Evolutionary conservation across 2,113 vertebrate genomes (phyloP).

Genomic region (Malurus melanocephalus): DNA sequence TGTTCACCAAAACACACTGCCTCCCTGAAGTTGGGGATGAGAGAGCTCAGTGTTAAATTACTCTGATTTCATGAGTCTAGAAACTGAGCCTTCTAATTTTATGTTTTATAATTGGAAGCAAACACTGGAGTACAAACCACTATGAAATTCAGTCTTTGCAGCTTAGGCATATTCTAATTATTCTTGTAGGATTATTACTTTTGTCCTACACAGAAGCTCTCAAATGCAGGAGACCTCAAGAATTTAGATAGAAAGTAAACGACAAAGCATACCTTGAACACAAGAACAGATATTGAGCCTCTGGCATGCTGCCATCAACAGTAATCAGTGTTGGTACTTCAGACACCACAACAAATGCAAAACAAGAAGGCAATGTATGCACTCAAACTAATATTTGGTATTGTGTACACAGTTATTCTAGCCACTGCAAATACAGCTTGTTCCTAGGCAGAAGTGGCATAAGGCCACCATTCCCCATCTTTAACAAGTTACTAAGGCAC

Average conservation of each 20-base stretch:
- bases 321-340: background rate
- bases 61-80: constrained; percentile 35
- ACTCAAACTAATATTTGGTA: background rate
- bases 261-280: background rate
- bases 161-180: background rate
- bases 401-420: background rate
- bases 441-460: background rate
- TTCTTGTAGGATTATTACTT: background rate
- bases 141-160: background rate
- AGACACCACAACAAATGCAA: background rate
- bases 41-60: constrained; percentile 52
- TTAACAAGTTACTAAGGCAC: background rate
- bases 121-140: background rate
- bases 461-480: background rate
- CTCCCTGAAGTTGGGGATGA: constrained; percentile 35
- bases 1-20: background rate
- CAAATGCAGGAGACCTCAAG: background rate
- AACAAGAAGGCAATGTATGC: background rate
- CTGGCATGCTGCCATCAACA: background rate
- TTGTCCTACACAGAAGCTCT: background rate
- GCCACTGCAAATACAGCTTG: background rate
- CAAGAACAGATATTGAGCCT: background rate
- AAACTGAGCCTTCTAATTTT: constrained; percentile 38
- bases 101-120: background rate
- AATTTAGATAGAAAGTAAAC: background rate